Evolutionary conservation across 2,113 vertebrate species (phyloP), one percentile per base, ranked within the genome.

Genomic region (Ictalurus furcatus): DNA sequence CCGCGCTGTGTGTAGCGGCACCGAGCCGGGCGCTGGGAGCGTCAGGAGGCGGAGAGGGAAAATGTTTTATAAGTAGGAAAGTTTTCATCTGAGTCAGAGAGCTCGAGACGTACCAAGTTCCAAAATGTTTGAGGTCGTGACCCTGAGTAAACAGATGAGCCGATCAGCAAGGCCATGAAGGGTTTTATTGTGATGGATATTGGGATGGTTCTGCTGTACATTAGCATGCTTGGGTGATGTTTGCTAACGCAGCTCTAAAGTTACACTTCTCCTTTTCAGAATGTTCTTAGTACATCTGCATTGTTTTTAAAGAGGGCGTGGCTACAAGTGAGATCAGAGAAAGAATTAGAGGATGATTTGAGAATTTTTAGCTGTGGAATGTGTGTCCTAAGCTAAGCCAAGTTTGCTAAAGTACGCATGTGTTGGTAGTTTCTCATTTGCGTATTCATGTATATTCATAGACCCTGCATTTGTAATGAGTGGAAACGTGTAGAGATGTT

Each of bases 1-100:
- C 59, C 7, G 16, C 54, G n/a, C 79, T 82, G 56, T 83, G 58
- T 83, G 81, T 61, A 82, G 79, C 37, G 79, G 80, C 56, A 59
- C 37, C 37, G 59, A 84, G 30, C 21, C 19, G 30, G 40, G 34
- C 34, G 13, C 81, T 28, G 81, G 6, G 81, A 16, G 23, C 58
- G 28, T 0, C 25, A 84, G 19, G 12, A 84, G 81, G 34, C 56
- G 54, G 79, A 82, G 79, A 82, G 30, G 54, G 30, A 82, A 82
- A 82, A 82, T 13, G 17, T 82, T 82, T 61, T 21, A 82, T 6
- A 11, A 6, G 17, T 23, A 37, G 80, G 56, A 82, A 82, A 61
- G 80, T 82, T 82, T 58, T 58, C 30, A 81, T 81, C 14, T 30
- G 16, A 81, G n/a, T 37, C 56, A 25, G 12, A 34, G 44, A 59